Base-by-base conservation (phyloP, 2,888 invertebrate species). In the Venustoraphidia nigricollis region DNA sequence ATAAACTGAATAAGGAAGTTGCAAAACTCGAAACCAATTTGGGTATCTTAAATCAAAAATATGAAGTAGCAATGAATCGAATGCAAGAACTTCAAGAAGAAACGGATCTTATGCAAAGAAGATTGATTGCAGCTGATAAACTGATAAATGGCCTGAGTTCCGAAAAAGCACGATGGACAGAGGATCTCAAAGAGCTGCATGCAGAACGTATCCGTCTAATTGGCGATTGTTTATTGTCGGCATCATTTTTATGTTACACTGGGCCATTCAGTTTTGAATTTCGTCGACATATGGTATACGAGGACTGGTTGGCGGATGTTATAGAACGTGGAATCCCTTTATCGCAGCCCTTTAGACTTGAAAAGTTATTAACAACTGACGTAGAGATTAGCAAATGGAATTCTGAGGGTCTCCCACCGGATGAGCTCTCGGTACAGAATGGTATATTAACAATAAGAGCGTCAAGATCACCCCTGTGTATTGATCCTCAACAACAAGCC, bases 401-500 rank as follows among this genome's bases (percentile, higher is more conserved):
- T 54, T 89, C 89, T 0, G 85, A 94, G 67, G 85, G 87, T 2
- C 66, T 94, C 9, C 92, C 93, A 0, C 87, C 90, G 1, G 93
- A 94, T 61, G 91, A 93, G 60, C 64, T 93, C 37, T 91, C 92
- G 0, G 76, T 93, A 5, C 93, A 94, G 65, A 94, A 94, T 63
- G 93, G 89, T 13, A 91, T 94, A 50, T 69, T 94, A 2, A 90
- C 92, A 0, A 77, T 77, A 2, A 71, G 83, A 46, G 81, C 87
- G 1, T 84, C 87, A 0, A 76, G 91, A 34, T 92, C 88, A 66
- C 91, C 93, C 0, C 72, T 94, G 1, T 94, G 92, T 61, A 92
- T 94, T 52, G 94, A 94, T 66, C 94, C 94, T 0, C 93, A 94
- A 60, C 83, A 89, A 49, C 93, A 94, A 62, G 93, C 93, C 0